Percentiles rank a stretch among this genome's conserved stretches.
Evolutionary conservation across 2,797 vertebrate species (phyloP).

Genomic region (Fratercula arctica): DNA sequence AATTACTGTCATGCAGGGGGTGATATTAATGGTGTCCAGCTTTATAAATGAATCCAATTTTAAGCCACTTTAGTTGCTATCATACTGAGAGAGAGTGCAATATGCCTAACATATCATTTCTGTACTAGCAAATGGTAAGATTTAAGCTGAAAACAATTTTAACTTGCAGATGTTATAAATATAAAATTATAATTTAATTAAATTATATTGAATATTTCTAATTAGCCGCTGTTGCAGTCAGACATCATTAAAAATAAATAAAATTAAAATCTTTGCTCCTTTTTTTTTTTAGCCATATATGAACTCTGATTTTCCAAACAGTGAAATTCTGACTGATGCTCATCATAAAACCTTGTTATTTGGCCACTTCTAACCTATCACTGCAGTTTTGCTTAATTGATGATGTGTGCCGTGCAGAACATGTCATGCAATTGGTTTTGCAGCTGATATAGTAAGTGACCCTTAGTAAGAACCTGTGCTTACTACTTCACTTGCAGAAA

Average conservation of each 20-base stretch:
- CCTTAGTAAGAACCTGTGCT: not conserved
- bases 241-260: conserved; percentile 34
- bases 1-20: conserved; percentile 77
- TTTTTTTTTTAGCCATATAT: not conserved
- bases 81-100: conserved; percentile 73
- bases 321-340: not conserved
- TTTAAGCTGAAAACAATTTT: conserved; percentile 71
- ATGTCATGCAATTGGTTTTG: not conserved
- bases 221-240: conserved; percentile 59
- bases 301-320: not conserved
- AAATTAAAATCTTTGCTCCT: conserved; percentile 28
- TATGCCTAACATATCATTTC: conserved; percentile 74
- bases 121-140: conserved; percentile 65
- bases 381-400: not conserved
- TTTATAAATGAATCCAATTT: conserved; percentile 84
- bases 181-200: too few species aligned
- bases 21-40: conserved; percentile 81
- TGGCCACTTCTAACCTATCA: not conserved
- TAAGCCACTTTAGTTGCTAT: conserved; percentile 78
- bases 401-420: not conserved
- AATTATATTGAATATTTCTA: conserved; percentile 69
- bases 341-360: not conserved
- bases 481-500: not conserved
- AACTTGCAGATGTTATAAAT: conserved; percentile 64
- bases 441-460: not conserved